phyloP scores from a whole-genome alignment of 2,113 vertebrate genomes.

The Acrocephalus kingi region DNA sequence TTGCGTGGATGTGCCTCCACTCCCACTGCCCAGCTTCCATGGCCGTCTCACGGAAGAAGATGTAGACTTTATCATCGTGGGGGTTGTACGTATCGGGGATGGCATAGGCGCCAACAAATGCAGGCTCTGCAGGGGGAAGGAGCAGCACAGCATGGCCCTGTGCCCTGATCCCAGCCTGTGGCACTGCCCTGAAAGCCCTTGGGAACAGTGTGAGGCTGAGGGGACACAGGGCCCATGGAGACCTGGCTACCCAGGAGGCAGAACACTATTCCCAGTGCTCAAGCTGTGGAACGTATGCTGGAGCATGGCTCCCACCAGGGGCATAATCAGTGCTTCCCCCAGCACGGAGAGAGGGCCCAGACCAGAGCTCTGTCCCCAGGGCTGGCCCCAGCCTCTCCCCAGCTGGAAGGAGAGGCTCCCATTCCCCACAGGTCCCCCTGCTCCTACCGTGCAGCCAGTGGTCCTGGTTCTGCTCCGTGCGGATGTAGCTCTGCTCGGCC shows the following conservation, averaged over 20 bases:
- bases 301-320: neutral
- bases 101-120: constrained; percentile 78
- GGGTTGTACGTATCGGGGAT: constrained; percentile 84
- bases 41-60: constrained; percentile 85
- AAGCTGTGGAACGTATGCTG: neutral
- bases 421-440: fast-evolving
- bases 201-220: neutral
- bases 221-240: fast-evolving
- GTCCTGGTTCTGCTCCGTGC: constrained; percentile 84
- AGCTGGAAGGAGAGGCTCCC: neutral
- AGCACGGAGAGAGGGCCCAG: neutral
- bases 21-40: constrained; percentile 82
- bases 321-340: neutral
- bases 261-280: neutral
- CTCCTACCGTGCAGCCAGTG: constrained; percentile 84
- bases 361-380: neutral
- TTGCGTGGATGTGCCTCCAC: constrained; percentile 74
- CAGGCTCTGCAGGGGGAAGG: constrained; percentile 66
- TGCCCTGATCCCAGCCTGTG: neutral
- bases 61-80: constrained; percentile 85
- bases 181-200: neutral
- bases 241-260: neutral
- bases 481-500: constrained; percentile 75
- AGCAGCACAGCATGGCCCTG: neutral
- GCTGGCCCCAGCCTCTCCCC: neutral